Evolutionary conservation across 2,888 invertebrate genomes (phyloP), one percentile per base, ranked within the genome.

Genomic region (Sussaba pulchella): DNA sequence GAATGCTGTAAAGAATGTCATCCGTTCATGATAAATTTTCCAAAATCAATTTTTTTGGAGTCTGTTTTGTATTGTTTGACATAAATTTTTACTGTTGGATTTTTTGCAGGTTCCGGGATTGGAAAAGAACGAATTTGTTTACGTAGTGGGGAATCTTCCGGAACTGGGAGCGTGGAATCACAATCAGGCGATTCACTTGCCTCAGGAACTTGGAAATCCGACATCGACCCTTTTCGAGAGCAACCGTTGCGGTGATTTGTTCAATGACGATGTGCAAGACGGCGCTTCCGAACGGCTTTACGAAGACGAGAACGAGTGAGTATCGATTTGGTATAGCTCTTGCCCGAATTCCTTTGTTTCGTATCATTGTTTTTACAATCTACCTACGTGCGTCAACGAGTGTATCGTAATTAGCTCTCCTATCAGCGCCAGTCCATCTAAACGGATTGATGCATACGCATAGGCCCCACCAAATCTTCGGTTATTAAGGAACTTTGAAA

Each of bases 141-240:
- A 91, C 54, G 91, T 92, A 5, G 92, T 92, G 50, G 92, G 92
- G 21, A 92, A 91, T 81, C 73, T 92, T 19, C 90, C 92, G 10
- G 92, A 92, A 76, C 84, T 92, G 21, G 92, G 92, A 61, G 88
- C 91, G 24, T 92, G 92, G 92, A 92, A 92, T 84, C 92, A 92
- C 72, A 91, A 91, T 45, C 91, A 92, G 78, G 91, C 92, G 9
- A 84, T 92, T 43, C 91, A 89, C 71, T 70, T 92, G 36, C 84
- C 88, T 5, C 89, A 87, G 82, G 92, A 92, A 85, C 66, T 63
- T 14, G 69, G 59, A 54, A 85, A 85, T 45, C 82, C 81, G 73
- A 85, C 83, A 36, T 85, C 84, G 12, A 69, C 75, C 72, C 72
- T 79, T 41, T 88, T 88, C 75, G 92, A 92, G 12, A 85, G 84